phyloP scores from a whole-genome alignment of 2,797 vertebrate genomes.

The Microctenopoma steveboyesi region DNA sequence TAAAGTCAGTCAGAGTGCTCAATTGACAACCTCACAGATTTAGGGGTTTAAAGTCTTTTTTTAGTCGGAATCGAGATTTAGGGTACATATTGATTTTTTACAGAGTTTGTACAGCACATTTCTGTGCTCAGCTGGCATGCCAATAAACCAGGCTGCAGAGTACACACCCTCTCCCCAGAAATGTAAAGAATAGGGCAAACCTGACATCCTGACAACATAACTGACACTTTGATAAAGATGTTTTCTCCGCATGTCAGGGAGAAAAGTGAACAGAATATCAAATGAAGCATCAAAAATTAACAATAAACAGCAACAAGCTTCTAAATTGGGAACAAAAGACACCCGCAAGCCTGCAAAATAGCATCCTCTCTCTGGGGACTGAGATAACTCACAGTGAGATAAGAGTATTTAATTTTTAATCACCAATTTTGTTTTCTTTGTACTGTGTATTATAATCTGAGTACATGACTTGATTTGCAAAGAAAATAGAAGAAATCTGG shows the following conservation, averaged over 20 bases:
- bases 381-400: slow-evolving; percentile 84
- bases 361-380: slow-evolving; percentile 83
- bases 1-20: slow-evolving; percentile 61
- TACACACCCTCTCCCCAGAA: slow-evolving; percentile 55
- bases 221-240: slow-evolving; percentile 82
- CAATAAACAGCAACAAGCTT: slow-evolving; percentile 87
- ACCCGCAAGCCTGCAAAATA: slow-evolving; percentile 83
- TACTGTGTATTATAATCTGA: slow-evolving; percentile 82
- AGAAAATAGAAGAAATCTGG: slow-evolving; percentile 73
- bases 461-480: slow-evolving; percentile 79
- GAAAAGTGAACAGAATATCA: slow-evolving; percentile 82
- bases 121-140: slow-evolving; percentile 43
- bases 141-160: slow-evolving; percentile 57
- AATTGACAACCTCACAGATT: slow-evolving; percentile 56
- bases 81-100: slow-evolving; percentile 73
- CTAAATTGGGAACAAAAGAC: slow-evolving; percentile 87
- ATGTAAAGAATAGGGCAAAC: slow-evolving; percentile 72
- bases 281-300: slow-evolving; percentile 84
- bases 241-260: slow-evolving; percentile 74
- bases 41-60: slow-evolving; percentile 40
- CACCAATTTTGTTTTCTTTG: slow-evolving; percentile 86
- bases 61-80: slow-evolving; percentile 56
- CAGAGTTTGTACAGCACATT: slow-evolving; percentile 59
- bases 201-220: slow-evolving; percentile 75
- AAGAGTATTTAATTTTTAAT: slow-evolving; percentile 89